Base-by-base conservation (phyloP, 2,113 vertebrate genomes). In the Larimichthys polyactis region DNA sequence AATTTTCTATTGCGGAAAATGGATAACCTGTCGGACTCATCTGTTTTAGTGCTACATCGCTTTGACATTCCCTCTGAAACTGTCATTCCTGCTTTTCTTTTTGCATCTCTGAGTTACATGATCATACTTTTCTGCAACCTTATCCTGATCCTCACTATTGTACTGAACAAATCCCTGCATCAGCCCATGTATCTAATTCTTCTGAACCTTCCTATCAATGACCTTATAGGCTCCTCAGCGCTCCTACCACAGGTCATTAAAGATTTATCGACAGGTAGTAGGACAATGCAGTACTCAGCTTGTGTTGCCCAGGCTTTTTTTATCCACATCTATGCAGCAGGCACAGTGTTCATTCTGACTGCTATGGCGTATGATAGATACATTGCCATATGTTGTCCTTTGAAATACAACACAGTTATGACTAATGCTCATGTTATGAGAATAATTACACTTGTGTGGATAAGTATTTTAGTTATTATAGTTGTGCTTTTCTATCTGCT, bases 301-400 rank as follows among this genome's bases (percentile, higher is more conserved):
- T 95, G 95, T 57, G 65, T 95, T 0, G 54, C 86, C 8, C 95
- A 95, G 43, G 95, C 94, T 7, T 95, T 96, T 64, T 95, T 93
- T 5, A 90, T 95, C 44, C 95, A 96, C 32, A 75, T 95, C 6
- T 95, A 95, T 36, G 94, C 77, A 0, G 27, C n/a, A 0, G 91
- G 85, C 8, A 12, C 73, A 12, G 87, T 94, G 52, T 87, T 93
- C 15, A 90, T 90, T 59, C 83, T 96, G 48, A 71, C 65, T 22
- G 93, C 86, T 4, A 95, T 95, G 95, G 94, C 95, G 0, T 95
- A 95, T n/a, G 95, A 96, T 43, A 79, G 95, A 82, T 95, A 95
- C 71, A 79, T 95, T 3, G 95, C 95, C 9, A 95, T 96, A 73
- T 96, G 94, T 48, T 74, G 19, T 8, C 95, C 95, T 20, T 81